phyloP scores from a whole-genome alignment of 2,888 invertebrate genomes.

The Leptinotarsa peninsularis region DNA sequence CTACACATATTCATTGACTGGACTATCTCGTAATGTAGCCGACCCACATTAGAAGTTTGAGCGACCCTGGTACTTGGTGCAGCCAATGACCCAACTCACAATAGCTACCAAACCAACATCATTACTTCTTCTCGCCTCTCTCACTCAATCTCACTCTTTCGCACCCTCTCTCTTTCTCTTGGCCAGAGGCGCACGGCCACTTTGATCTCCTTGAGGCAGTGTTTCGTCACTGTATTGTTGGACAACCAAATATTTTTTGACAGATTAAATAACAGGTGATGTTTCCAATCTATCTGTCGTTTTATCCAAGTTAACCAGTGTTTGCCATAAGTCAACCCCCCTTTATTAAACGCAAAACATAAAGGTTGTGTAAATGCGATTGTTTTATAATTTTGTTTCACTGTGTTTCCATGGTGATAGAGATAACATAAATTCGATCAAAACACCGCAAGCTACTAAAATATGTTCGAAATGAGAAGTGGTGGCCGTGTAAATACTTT shows the following conservation, averaged over 20 bases:
- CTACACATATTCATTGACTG: background rate
- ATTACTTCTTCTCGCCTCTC: slow-evolving; percentile 52
- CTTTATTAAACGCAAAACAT: no score
- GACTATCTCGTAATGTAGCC: slow-evolving; percentile 21
- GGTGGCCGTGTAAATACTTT: no score
- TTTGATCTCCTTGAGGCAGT: background rate
- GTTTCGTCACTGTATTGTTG: background rate
- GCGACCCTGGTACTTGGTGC: slow-evolving; percentile 43
- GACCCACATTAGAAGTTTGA: slow-evolving; percentile 35
- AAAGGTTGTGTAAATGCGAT: background rate
- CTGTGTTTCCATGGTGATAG: no score
- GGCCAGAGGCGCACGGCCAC: slow-evolving; percentile 12
- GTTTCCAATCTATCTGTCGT: no score
- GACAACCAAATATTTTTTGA: background rate
- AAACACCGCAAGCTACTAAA: no score
- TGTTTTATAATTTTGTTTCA: background rate
- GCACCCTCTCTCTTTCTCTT: slow-evolving; percentile 10
- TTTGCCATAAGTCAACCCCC: no score
- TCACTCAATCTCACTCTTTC: slow-evolving; percentile 25
- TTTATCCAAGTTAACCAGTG: no score
- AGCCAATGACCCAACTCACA: slow-evolving; percentile 59
- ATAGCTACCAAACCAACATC: slow-evolving; percentile 58
- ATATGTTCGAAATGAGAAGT: no score
- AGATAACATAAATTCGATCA: no score
- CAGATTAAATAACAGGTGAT: no score